Evolutionary conservation across 1,140 invertebrate genomes (phyloP).

Genomic region (Arion vulgaris): DNA sequence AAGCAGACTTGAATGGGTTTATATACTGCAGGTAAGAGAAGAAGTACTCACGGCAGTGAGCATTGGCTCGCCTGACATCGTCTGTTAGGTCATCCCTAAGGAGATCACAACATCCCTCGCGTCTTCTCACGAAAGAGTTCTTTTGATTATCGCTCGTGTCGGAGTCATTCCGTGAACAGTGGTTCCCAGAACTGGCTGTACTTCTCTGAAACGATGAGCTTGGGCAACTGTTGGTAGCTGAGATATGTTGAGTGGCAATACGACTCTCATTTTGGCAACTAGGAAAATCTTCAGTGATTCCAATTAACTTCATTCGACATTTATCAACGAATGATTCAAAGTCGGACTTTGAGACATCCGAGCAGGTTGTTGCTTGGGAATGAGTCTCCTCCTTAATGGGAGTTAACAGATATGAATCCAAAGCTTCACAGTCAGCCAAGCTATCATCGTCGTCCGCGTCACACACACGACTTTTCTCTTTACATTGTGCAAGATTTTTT

Average conservation of each 20-base stretch:
- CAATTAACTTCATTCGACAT: not conserved
- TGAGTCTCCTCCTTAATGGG: constrained; percentile 7
- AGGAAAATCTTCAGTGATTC: not conserved
- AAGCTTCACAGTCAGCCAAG: not conserved
- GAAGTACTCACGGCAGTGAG: not conserved
- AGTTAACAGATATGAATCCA: constrained; percentile 5
- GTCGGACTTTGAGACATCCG: not conserved
- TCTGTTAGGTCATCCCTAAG: not conserved
- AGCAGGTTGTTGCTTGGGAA: not conserved
- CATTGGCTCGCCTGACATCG: not conserved
- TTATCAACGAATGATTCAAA: not conserved
- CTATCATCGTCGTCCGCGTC: not conserved
- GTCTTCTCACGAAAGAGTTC: not conserved
- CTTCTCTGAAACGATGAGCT: not conserved
- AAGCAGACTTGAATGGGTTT: constrained; percentile 3
- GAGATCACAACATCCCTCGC: not conserved
- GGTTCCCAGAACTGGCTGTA: not conserved
- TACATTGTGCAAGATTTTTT: not conserved
- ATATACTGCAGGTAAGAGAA: not conserved
- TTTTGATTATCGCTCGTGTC: not conserved
- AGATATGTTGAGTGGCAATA: not conserved
- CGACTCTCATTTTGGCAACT: not conserved
- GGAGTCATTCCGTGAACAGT: not conserved
- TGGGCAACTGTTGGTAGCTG: not conserved
- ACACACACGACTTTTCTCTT: not conserved